A percentile compares a stretch with the other conserved stretches of the same genome.
These are phyloP conservation scores for Leptinotarsa haldemani DNA, from an alignment of 2,888 invertebrate genomes.

Conservation along the genomic window DNA sequence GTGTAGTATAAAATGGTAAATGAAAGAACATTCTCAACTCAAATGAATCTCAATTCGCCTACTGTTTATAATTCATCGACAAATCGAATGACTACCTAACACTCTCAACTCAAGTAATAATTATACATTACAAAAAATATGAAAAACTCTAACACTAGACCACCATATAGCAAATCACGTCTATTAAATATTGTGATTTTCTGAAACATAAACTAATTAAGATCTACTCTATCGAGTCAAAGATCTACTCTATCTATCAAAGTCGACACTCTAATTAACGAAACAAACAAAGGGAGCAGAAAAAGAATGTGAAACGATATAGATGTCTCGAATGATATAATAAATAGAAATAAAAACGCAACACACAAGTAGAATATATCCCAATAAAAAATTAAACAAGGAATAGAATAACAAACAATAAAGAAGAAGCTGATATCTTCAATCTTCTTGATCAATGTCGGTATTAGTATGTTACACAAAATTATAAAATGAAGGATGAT, in stretches of 20 bases:
- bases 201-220: conserved; percentile 18
- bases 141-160: conserved; percentile 23
- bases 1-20: not conserved
- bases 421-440: not conserved
- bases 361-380: not conserved
- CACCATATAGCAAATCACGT: conserved; percentile 11
- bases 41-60: conserved; percentile 2
- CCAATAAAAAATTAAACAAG: not conserved
- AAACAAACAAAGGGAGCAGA: conserved; percentile 11
- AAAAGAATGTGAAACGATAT: conserved; percentile 15
- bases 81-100: not conserved
- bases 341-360: not conserved
- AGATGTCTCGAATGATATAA: conserved; percentile 19
- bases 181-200: conserved; percentile 16
- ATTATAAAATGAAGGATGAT: not conserved
- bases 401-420: not conserved
- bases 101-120: not conserved
- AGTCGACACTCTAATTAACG: conserved; percentile 9
- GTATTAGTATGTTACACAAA: not conserved
- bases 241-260: not conserved
- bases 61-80: conserved; percentile 3
- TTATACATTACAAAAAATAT: not conserved
- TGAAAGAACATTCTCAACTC: not conserved
- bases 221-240: not conserved
- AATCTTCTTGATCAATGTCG: not conserved